Evolutionary conservation across 1,140 invertebrate species (phyloP).

Genomic region (Bathynomus jamesi): DNA sequence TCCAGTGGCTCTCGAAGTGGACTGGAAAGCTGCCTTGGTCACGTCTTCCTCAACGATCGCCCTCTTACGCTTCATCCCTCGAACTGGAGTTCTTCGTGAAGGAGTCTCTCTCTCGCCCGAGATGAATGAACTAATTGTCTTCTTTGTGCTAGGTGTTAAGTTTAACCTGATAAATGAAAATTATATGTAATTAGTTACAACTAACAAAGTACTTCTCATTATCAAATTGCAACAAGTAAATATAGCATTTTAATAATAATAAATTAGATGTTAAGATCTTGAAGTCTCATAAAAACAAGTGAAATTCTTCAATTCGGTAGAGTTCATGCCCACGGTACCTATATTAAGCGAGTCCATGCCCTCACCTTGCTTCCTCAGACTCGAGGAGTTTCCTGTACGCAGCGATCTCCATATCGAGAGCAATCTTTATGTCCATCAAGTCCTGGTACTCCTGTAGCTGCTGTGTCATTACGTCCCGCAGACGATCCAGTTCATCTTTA

Average conservation of each 20-base stretch:
- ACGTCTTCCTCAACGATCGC: slow-evolving; percentile 65
- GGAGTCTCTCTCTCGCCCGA: not conserved
- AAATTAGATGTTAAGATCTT: no score
- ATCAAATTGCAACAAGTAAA: no score
- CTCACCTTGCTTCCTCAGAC: slow-evolving; percentile 54
- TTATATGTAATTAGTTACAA: no score
- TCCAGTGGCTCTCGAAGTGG: slow-evolving; percentile 64
- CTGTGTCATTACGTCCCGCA: slow-evolving; percentile 76
- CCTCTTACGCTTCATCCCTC: slow-evolving; percentile 61
- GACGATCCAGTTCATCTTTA: slow-evolving; percentile 68
- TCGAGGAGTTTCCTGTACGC: slow-evolving; percentile 89
- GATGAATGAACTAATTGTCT: not conserved
- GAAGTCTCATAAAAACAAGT: no score
- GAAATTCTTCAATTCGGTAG: no score
- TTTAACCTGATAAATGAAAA: not conserved
- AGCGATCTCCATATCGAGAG: slow-evolving; percentile 90
- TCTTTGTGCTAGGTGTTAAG: not conserved
- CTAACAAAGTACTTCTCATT: no score
- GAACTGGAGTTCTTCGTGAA: slow-evolving; percentile 22
- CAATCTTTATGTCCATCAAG: slow-evolving; percentile 88
- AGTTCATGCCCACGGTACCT: no score
- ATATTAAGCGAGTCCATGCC: no score
- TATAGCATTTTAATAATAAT: no score
- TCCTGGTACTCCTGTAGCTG: slow-evolving; percentile 90
- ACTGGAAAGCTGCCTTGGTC: slow-evolving; percentile 60